Evolutionary conservation across 23 tunicate species (phyloP).

Genomic region (Botrylloides violaceus): DNA sequence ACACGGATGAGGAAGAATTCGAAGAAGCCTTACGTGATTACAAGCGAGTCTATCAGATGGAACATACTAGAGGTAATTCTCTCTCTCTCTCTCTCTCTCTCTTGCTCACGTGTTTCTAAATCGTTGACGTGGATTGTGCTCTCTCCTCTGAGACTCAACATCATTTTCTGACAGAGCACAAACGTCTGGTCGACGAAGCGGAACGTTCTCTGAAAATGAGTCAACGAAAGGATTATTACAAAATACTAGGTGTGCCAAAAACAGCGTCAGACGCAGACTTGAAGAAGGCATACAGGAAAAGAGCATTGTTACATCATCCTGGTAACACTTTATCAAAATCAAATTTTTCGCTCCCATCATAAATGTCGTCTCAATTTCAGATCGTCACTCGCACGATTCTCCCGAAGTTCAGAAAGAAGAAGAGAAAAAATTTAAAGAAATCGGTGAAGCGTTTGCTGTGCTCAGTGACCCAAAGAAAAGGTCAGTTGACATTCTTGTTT

Average conservation of each 20-base stretch:
- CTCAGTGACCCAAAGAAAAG: slow-evolving; percentile 47
- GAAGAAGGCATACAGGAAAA: slow-evolving; percentile 58
- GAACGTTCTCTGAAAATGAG: slow-evolving; percentile 55
- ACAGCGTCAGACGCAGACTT: slow-evolving; percentile 59
- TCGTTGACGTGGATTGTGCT: too few relatives aligned
- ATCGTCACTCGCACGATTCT: slow-evolving; percentile 71
- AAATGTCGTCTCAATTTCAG: too few relatives aligned
- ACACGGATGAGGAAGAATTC: slow-evolving; percentile 56
- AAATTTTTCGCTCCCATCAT: too few relatives aligned
- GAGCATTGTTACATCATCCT: slow-evolving; percentile 24
- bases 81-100: too few relatives aligned
- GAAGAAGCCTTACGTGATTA: slow-evolving; percentile 77
- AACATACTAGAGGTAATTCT: slow-evolving; percentile 64
- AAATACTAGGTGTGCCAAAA: slow-evolving; percentile 57
- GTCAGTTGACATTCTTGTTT: slow-evolving; percentile 23
- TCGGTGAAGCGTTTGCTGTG: slow-evolving; percentile 23
- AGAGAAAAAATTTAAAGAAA: slow-evolving; percentile 22
- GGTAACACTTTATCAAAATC: too few relatives aligned
- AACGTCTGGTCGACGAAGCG: slow-evolving; percentile 42
- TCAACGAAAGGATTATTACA: slow-evolving; percentile 79
- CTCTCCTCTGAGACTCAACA: too few relatives aligned
- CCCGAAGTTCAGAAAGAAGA: slow-evolving; percentile 34
- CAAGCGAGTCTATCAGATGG: slow-evolving; percentile 62
- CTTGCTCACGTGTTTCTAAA: too few relatives aligned
- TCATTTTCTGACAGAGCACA: slow-evolving; percentile 43